Evolutionary conservation across 1,140 invertebrate species (phyloP), one percentile per base, ranked within the genome.

Genomic region (Solenopsis invicta): DNA sequence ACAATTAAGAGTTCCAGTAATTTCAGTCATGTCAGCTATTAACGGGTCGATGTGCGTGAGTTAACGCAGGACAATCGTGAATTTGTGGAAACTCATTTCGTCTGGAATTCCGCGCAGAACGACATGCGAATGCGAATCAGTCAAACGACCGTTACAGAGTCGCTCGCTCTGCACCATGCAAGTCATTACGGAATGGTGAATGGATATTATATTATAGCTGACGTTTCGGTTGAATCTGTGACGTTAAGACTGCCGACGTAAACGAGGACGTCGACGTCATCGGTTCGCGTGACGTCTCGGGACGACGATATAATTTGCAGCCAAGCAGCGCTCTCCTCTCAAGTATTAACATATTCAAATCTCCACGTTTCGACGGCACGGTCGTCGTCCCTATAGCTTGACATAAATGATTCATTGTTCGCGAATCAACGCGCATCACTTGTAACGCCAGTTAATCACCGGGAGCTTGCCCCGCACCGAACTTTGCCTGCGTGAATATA

Each of bases 301-400:
- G 18, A 61, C 54, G 67, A 34, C 80, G 54, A 75, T 61, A 84
- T 75, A 84, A 84, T 84, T 74, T 74, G 69, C 69, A 61, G 50
- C 54, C 45, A n/a, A 50, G 54, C 67, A 50, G n/a, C 18, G 48
- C n/a, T 21, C 77, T 56, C n/a, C 75, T 64, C 62, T 10, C n/a
- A 29, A 24, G 21, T 75, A 84, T 84, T 84, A 84, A 84, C 54
- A 84, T 84, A 84, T 84, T 84, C 80, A 74, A 61, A 74, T 74
- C 54, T 62, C 52, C 18, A 8, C 21, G 29, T 82, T 82, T 82
- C 69, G 80, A 84, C 54, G 52, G 41, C 4, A 45, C 67, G 4
- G 21, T 59, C 37, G 21, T 59, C 37, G 80, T 29, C 41, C 10
- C 69, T 18, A 62, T 62, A 50, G 54, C 56, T 84, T 74, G 80